phyloP scores from a whole-genome alignment of 1,140 invertebrate genomes.

The Dendroctonus valens region DNA sequence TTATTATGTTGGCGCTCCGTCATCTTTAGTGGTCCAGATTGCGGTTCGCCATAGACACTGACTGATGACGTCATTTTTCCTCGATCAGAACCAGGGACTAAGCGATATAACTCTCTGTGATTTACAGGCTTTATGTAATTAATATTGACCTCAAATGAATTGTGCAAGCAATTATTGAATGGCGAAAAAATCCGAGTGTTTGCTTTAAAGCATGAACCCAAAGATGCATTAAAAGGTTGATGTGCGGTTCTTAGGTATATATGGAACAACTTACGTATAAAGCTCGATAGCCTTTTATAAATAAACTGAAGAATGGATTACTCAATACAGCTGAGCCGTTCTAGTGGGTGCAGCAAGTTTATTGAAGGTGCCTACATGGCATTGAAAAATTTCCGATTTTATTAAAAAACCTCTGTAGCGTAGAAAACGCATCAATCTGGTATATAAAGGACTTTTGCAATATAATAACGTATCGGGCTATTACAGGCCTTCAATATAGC shows the following conservation, averaged over 20 bases:
- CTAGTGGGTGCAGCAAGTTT: constrained; percentile 7
- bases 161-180: neutral
- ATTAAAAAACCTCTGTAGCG: constrained; percentile 17
- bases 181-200: too few relatives aligned
- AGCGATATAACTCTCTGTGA: constrained; percentile 6
- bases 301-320: constrained; percentile 6
- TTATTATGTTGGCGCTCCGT: constrained; percentile 17
- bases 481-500: constrained; percentile 17
- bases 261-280: too few relatives aligned
- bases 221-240: too few relatives aligned
- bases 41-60: constrained; percentile 21
- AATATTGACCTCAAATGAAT: constrained; percentile 2
- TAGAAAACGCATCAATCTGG: constrained; percentile 25
- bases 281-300: too few relatives aligned
- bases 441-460: constrained; percentile 19
- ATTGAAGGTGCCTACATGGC: constrained; percentile 20
- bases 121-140: constrained; percentile 12
- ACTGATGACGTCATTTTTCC: constrained; percentile 27
- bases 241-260: too few relatives aligned
- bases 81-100: constrained; percentile 14
- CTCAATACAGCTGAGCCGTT: constrained; percentile 4
- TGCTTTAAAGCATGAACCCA: too few relatives aligned
- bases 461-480: constrained; percentile 22
- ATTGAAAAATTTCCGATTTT: constrained; percentile 20
- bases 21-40: constrained; percentile 15